Evolutionary conservation across 2,888 invertebrate species (phyloP), one percentile per base, ranked within the genome.

Genomic region (Acrobasis consociella): DNA sequence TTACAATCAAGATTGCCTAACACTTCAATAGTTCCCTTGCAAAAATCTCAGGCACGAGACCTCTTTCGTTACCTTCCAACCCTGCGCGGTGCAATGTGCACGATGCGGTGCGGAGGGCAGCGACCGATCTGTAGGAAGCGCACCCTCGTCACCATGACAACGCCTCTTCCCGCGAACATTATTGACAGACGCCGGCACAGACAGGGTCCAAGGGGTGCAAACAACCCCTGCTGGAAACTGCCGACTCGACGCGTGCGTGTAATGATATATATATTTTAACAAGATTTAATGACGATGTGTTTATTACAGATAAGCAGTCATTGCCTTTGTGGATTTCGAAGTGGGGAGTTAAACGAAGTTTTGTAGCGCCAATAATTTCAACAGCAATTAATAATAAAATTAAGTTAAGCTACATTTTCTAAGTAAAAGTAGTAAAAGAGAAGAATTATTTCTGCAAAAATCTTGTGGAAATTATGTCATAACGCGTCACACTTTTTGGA

Each of bases 81-180:
- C 85, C 85, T 82, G 80, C 76, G 72, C 68, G 75, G 70, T 83
- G 84, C 86, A 85, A 83, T 83, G 81, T 84, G 76, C 79, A 71
- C 65, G 70, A 70, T 66, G 72, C 76, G 70, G 70, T 66, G 71
- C 76, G 75, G 83, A 85, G 89, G 86, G 89, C 85, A 81, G 76
- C 83, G 83, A 85, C 85, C 86, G 85, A 76, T 76, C 78, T 72
- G 76, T 75, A 76, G 77, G 79, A 83, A 85, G 79, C 77, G 78
- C 84, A 85, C 86, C 86, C 86, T 79, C 77, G 91, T 92, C 71
- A 75, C 81, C 82, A 91, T 91, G 89, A 82, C 87, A 83, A 92
- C 90, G 82, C 87, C 85, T 82, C 82, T 83, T 81, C 82, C 81
- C 80, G 83, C 81, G 81, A 85, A 86, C 82, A 82, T 80, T 85